These are phyloP conservation scores for Caenorhabditis panamensis DNA, from an alignment of 2,888 invertebrate genomes.

Conservation along the genomic window DNA sequence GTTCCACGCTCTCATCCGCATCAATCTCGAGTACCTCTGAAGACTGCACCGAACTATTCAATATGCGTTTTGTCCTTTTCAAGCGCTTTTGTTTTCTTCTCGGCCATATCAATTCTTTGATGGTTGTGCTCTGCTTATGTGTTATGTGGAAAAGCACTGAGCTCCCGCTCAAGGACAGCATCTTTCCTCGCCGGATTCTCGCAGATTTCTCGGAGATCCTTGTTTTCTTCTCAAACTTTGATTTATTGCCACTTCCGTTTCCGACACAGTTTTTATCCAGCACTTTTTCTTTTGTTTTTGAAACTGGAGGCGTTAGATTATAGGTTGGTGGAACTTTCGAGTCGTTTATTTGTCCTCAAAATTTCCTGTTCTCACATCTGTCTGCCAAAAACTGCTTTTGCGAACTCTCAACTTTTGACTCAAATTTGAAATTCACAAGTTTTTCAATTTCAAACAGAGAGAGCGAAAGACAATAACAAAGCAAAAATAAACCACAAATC, in stretches of 20 bases:
- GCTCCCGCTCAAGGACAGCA: not conserved
- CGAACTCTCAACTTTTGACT: too few relatives aligned
- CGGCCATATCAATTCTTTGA: constrained; percentile 6
- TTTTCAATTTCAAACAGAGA: too few relatives aligned
- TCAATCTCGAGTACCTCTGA: constrained; percentile 43
- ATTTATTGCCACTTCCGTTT: not conserved
- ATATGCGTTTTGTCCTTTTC: constrained; percentile 28
- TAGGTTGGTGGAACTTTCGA: not conserved
- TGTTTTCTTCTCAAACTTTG: not conserved
- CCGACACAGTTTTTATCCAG: not conserved
- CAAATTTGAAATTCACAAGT: too few relatives aligned
- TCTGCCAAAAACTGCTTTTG: too few relatives aligned
- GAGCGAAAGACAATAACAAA: too few relatives aligned
- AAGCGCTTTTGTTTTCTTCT: constrained; percentile 24
- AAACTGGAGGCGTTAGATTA: not conserved
- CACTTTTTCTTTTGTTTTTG: not conserved
- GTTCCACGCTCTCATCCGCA: constrained; percentile 14
- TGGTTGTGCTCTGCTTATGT: not conserved
- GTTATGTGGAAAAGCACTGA: not conserved
- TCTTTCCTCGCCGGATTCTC: not conserved
- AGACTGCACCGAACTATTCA: constrained; percentile 21
- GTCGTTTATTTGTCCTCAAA: too few relatives aligned
- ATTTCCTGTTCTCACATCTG: too few relatives aligned
- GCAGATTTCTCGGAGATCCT: not conserved
- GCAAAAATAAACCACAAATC: too few relatives aligned